phyloP scores from a whole-genome alignment of 2,113 vertebrate genomes.

The Gallinago paraguaiae region DNA sequence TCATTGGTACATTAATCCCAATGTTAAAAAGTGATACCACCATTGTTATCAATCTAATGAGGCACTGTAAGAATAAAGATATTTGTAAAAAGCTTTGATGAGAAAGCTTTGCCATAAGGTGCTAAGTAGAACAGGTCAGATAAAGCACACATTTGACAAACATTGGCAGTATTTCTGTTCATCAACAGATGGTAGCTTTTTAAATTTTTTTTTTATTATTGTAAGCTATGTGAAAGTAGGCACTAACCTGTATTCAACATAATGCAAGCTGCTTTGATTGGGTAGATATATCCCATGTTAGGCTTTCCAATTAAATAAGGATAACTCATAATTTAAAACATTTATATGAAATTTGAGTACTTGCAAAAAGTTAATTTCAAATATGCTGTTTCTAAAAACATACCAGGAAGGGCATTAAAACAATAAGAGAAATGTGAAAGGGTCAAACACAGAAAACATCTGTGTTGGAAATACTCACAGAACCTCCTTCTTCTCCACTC shows the following conservation, averaged over 20 bases:
- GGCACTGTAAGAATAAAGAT: not conserved
- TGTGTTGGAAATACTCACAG: not conserved
- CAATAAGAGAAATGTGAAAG: not conserved
- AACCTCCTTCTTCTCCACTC: not conserved
- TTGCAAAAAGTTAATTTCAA: not conserved
- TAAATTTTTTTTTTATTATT: not conserved
- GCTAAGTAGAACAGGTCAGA: conserved; percentile 64
- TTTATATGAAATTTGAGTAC: not conserved
- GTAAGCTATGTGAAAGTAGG: not conserved
- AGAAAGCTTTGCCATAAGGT: conserved; percentile 62
- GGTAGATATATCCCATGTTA: not conserved
- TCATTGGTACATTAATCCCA: not conserved
- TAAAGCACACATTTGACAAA: conserved; percentile 63
- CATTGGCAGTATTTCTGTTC: conserved; percentile 50
- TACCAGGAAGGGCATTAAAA: not conserved
- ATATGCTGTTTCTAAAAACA: not conserved
- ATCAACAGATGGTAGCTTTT: conserved; percentile 57
- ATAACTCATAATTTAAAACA: not conserved
- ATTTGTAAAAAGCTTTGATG: conserved; percentile 23
- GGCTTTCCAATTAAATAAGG: not conserved
- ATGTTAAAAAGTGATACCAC: not conserved
- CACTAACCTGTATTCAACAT: conserved; percentile 27
- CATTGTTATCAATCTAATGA: not conserved
- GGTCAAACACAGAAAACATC: not conserved
- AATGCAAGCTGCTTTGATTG: not conserved